These are phyloP conservation scores for Parelbella ahira DNA, from an alignment of 2,888 invertebrate genomes.

Conservation along the genomic window DNA sequence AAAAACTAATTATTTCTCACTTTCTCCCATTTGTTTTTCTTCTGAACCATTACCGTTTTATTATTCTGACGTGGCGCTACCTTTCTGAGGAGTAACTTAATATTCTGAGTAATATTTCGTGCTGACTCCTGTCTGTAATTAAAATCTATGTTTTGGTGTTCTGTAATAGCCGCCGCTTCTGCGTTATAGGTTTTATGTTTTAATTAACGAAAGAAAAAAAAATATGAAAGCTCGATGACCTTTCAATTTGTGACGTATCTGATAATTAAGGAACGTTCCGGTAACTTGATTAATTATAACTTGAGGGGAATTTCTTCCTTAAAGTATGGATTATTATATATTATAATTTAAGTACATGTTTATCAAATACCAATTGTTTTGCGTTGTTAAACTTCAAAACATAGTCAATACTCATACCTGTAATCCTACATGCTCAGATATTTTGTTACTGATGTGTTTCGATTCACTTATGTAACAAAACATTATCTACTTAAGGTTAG, in stretches of 20 bases:
- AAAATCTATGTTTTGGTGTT: constrained; percentile 13
- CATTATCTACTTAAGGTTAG: too few relatives aligned
- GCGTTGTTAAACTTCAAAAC: too few relatives aligned
- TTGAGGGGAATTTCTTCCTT: too few relatives aligned
- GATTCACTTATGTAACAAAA: too few relatives aligned
- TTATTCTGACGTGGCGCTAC: constrained; percentile 18
- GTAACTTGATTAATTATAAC: too few relatives aligned
- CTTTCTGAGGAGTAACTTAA: constrained; percentile 23
- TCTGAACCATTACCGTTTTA: constrained; percentile 20
- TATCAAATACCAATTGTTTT: too few relatives aligned
- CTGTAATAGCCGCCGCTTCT: background rate
- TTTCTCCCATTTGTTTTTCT: constrained; percentile 14
- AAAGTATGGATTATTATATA: too few relatives aligned
- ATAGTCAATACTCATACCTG: too few relatives aligned
- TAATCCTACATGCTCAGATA: too few relatives aligned
- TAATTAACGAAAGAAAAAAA: constrained; percentile 2
- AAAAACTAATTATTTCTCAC: constrained; percentile 18
- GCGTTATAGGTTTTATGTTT: constrained; percentile 1
- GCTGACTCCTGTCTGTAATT: constrained; percentile 22
- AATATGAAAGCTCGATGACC: background rate
- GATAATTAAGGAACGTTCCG: too few relatives aligned
- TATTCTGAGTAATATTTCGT: constrained; percentile 27
- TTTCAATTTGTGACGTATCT: background rate
- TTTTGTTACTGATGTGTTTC: too few relatives aligned
- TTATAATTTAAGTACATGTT: too few relatives aligned